Conservation (phyloP, 2,888 invertebrate genomes). For the Cerceris rybyensis region DNA sequence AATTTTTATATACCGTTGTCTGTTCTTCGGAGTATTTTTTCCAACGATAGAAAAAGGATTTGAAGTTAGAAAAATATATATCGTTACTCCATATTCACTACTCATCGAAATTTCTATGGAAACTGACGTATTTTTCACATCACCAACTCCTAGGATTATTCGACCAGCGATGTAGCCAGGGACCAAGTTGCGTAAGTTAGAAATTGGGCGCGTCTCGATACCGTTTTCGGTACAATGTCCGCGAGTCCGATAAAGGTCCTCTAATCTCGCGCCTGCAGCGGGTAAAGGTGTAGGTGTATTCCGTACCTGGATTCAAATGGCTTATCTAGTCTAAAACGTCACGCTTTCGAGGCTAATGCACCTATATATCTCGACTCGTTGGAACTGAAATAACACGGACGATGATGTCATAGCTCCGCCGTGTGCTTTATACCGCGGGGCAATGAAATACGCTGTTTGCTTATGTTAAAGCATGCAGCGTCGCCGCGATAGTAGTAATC, state of each 20-base stretch:
- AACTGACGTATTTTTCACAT: too few relatives aligned
- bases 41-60: too few relatives aligned
- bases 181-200: background rate
- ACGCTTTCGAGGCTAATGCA: slow-evolving; percentile 39
- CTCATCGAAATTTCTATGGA: too few relatives aligned
- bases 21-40: too few relatives aligned
- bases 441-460: slow-evolving; percentile 58
- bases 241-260: slow-evolving; percentile 24
- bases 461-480: slow-evolving; percentile 57
- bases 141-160: too few relatives aligned
- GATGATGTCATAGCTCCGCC: slow-evolving; percentile 63
- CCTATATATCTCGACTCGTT: slow-evolving; percentile 34
- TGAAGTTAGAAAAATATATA: too few relatives aligned
- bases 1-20: too few relatives aligned
- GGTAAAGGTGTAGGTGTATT: slow-evolving; percentile 40
- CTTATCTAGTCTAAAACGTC: slow-evolving; percentile 54
- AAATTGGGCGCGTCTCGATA: background rate
- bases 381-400: slow-evolving; percentile 65
- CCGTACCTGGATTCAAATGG: slow-evolving; percentile 40
- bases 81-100: too few relatives aligned
- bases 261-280: slow-evolving; percentile 3
- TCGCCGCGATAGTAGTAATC: slow-evolving; percentile 58
- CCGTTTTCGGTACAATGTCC: slow-evolving; percentile 23
- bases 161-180: background rate
- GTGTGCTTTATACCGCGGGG: slow-evolving; percentile 35